phyloP scores from a whole-genome alignment of 1,140 invertebrate genomes.

The Heliconius himera region DNA sequence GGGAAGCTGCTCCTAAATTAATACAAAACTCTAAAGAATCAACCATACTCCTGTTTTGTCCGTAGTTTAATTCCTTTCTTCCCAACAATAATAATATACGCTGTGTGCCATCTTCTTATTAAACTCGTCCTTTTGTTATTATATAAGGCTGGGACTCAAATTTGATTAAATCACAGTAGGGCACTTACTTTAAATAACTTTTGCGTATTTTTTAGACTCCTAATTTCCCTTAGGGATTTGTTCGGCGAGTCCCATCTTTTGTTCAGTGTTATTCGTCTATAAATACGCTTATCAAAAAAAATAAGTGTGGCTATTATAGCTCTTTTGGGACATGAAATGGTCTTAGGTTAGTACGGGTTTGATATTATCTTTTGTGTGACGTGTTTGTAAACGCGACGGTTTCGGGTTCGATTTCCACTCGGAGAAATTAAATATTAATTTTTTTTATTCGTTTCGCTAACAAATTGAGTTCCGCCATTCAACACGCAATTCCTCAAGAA shows the following conservation, averaged over 20 bases:
- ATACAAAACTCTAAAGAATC: too few species aligned
- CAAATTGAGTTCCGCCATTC: too few species aligned
- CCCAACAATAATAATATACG: not conserved
- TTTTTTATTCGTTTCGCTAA: too few species aligned
- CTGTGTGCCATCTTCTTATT: constrained; percentile 5
- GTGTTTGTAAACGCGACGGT: too few species aligned
- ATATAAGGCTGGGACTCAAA: constrained; percentile 13
- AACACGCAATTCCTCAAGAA: too few species aligned
- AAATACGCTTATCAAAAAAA: constrained; percentile 25
- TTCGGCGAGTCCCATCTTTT: constrained; percentile 21
- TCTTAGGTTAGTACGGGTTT: not conserved
- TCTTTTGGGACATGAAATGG: not conserved
- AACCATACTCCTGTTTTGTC: not conserved
- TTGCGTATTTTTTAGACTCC: constrained; percentile 32
- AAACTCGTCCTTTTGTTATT: constrained; percentile 22
- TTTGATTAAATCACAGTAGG: constrained; percentile 36
- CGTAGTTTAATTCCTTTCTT: not conserved
- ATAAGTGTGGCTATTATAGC: constrained; percentile 6
- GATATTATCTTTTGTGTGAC: too few species aligned
- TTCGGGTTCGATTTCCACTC: too few species aligned
- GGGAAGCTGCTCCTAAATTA: too few species aligned
- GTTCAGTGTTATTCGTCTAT: constrained; percentile 20
- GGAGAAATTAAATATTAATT: too few species aligned
- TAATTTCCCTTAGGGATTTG: constrained; percentile 38
- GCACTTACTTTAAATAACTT: constrained; percentile 33